Evolutionary conservation across 2,797 vertebrate species (phyloP), one percentile per base, ranked within the genome.

Genomic region (Artibeus jamaicensis): DNA sequence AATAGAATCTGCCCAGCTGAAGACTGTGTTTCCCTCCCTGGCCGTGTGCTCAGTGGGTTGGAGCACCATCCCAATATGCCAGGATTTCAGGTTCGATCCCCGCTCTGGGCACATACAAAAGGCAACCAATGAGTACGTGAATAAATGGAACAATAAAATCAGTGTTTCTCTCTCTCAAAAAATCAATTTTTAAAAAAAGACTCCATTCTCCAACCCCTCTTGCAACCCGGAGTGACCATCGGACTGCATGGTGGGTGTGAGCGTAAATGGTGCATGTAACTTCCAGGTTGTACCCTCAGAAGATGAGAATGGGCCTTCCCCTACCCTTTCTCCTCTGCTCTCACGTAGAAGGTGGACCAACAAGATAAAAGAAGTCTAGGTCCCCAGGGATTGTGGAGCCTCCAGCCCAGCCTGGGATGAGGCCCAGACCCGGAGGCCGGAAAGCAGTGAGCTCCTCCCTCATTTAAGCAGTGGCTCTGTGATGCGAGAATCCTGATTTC

Each of bases 401-500:
- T 39, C 39, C 18, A 6, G 3, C 1, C 10, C 29, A 32, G 29
- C 14, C 65, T 4, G 24, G 9, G 57, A 3, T 4, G 14, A 57
- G 2, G 21, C 48, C 37, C 14, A 2, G 67, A 6, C 59, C 24
- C 12, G 19, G 42, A 42, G 10, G 78, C 70, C 42, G 29, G 6
- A 29, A 10, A 37, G 5, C 3, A 0, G 10, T 2, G n/a, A 11
- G 55, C 34, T 32, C 34, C 42, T 46, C 14, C 37, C 5, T 46
- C 10, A 10, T 6, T 5, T 24, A 86, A 62, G 34, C 53, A 15
- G 2, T 2, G 18, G 62, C 22, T 11, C 42, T 11, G 59, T 0
- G 0, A 18, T 29, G 70, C 34, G 3, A 4, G 1, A 6, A 39
- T 15, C 34, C 3, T 0, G 29, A 12, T 32, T 32, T 24, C 68